Percentiles rank a stretch among this genome's conserved stretches.
phyloP scores from a whole-genome alignment of 2,113 vertebrate species.

The Paramisgurnus dabryanus region DNA sequence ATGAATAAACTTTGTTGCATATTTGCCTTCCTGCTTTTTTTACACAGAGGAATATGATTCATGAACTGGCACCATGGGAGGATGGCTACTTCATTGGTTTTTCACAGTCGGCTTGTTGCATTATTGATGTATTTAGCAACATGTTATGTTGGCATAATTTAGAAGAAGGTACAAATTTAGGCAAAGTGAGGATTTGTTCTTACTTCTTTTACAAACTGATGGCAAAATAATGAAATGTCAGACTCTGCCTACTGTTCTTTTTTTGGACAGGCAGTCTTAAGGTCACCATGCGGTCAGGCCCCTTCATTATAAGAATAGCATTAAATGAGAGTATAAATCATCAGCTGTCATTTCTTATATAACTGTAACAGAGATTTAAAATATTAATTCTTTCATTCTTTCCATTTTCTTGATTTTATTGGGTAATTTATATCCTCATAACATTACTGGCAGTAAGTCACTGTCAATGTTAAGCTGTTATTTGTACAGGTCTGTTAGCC shows the following conservation, averaged over 20 bases:
- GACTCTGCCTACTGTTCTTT: not conserved
- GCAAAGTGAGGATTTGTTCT: not conserved
- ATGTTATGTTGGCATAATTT: not conserved
- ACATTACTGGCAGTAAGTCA: too few relatives aligned
- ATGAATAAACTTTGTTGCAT: not conserved
- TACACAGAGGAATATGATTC: not conserved
- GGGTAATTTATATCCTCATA: too few relatives aligned
- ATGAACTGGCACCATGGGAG: not conserved
- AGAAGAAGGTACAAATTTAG: not conserved
- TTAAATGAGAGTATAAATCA: conserved; percentile 43
- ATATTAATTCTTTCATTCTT: not conserved
- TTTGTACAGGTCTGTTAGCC: too few relatives aligned
- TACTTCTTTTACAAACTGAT: not conserved
- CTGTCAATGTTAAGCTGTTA: too few relatives aligned
- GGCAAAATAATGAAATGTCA: not conserved
- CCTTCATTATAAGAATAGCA: conserved; percentile 19
- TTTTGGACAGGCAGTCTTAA: not conserved
- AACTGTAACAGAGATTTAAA: conserved; percentile 9
- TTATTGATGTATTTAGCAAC: not conserved
- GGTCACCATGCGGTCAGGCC: conserved; percentile 35
- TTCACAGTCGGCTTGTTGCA: not conserved
- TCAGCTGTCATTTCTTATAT: conserved; percentile 47
- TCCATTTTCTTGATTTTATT: not conserved
- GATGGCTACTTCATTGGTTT: not conserved
- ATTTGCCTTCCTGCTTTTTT: not conserved